Conservation (phyloP, 2,113 vertebrate species). For the Hydrochoerus hydrochaeris region DNA sequence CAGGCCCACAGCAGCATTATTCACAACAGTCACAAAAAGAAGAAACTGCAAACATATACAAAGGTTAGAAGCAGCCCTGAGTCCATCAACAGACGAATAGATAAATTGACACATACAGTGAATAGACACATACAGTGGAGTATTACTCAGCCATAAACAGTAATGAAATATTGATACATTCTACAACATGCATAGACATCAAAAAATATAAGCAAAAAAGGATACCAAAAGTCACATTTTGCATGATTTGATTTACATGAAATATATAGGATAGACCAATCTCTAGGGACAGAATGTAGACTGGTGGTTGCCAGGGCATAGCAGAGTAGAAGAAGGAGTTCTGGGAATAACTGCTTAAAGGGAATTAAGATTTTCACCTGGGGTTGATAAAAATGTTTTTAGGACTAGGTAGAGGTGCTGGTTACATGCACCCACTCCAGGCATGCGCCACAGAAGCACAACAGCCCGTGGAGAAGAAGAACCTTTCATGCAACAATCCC, state of each 20-base stretch:
- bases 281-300: neutral
- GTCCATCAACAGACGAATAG: neutral
- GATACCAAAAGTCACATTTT: too few species aligned
- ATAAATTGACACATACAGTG: neutral
- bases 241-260: neutral
- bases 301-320: neutral
- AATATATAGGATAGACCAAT: neutral
- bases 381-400: neutral
- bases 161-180: neutral
- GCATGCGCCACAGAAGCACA: neutral
- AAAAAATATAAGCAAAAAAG: neutral
- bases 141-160: neutral
- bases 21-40: neutral
- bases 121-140: neutral
- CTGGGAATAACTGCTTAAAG: neutral
- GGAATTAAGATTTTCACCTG: neutral
- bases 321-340: neutral
- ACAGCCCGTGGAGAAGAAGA: neutral
- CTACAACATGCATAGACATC: neutral
- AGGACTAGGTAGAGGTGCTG: neutral
- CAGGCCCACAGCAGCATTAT: neutral
- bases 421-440: accelerated
- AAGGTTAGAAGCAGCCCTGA: neutral
- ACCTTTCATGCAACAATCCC: neutral
- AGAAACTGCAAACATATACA: neutral